Base-by-base conservation (phyloP, 2,888 invertebrate genomes). In the Sialis lutaria region DNA sequence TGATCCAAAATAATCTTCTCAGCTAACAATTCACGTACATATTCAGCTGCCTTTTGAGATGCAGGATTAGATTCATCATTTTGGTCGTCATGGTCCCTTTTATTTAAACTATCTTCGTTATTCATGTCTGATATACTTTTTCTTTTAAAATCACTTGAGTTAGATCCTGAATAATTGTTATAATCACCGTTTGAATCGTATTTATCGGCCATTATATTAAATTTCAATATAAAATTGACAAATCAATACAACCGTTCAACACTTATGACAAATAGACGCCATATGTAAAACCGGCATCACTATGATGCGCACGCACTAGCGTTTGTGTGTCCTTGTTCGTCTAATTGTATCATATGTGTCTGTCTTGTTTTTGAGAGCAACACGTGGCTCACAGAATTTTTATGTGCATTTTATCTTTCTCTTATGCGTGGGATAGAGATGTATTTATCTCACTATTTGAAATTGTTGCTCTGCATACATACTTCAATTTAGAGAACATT, bases 11-110 rank as follows among this genome's bases (percentile, higher is more conserved):
- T 73, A 49, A 76, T 72, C 61, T 82, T 82, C 58, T 84, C 84
- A 44, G 75, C 73, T 50, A 86, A 60, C 49, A 86, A 69, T 59
- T 84, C 83, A 22, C 78, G 70, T 59, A 86, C 77, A 59, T 86
- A 86, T 66, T 86, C 85, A 47, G 74, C 79, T 60, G 82, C 81
- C 67, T 82, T 84, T 60, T 80, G 79, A 53, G 75, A 73, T 49
- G 77, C 65, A 58, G 72, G 73, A 44, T 70, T 64, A 54, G 67
- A 67, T 13, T 72, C 73, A 47, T 74, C 74, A 61, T 71, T 69
- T 31, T 63, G 65, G 45, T 55, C 60, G 49, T 55, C 55, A 34
- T 70, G 68, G 70, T 74, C 50, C 56, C 57, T 52, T 54, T 53
- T 47, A 22, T 22, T 22, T 22, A 22, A 22, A 51, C 53, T 49